A percentile compares a stretch with the other conserved stretches of the same genome.
These are phyloP conservation scores for Oligia strigilis DNA, from an alignment of 2,888 invertebrate genomes.

Conservation along the genomic window DNA sequence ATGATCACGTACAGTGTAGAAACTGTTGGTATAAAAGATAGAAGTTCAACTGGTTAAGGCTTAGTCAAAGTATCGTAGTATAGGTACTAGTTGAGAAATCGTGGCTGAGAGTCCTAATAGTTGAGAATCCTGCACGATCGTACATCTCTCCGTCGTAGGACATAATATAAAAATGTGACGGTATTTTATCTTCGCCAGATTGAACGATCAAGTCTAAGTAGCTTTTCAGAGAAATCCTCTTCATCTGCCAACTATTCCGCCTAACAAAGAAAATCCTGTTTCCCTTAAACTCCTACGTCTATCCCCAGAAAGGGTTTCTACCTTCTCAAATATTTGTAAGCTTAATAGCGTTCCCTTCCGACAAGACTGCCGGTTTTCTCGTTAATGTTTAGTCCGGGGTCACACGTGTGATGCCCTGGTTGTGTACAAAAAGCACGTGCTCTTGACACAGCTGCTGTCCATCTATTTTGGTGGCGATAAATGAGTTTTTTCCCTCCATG, in stretches of 20 bases:
- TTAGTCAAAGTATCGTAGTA: not conserved
- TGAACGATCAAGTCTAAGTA: not conserved
- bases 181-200: not conserved
- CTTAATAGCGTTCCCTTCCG: conserved; percentile 38
- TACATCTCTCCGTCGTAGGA: not conserved
- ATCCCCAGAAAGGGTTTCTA: conserved; percentile 19
- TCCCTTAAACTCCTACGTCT: not conserved
- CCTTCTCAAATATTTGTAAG: conserved; percentile 40
- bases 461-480: conserved; percentile 64
- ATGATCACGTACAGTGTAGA: conserved; percentile 1
- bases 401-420: conserved; percentile 73
- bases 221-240: not conserved
- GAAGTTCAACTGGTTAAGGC: conserved; percentile 10
- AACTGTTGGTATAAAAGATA: conserved; percentile 29
- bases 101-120: not conserved
- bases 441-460: conserved; percentile 78
- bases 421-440: conserved; percentile 76
- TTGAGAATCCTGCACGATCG: not conserved
- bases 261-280: conserved; percentile 6
- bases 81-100: not conserved
- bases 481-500: conserved; percentile 55
- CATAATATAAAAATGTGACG: not conserved
- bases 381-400: conserved; percentile 58
- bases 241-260: not conserved
- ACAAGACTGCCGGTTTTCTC: conserved; percentile 44